Evolutionary conservation across 2,888 invertebrate species (phyloP), one percentile per base, ranked within the genome.

Genomic region (Platynereis dumerilii): DNA sequence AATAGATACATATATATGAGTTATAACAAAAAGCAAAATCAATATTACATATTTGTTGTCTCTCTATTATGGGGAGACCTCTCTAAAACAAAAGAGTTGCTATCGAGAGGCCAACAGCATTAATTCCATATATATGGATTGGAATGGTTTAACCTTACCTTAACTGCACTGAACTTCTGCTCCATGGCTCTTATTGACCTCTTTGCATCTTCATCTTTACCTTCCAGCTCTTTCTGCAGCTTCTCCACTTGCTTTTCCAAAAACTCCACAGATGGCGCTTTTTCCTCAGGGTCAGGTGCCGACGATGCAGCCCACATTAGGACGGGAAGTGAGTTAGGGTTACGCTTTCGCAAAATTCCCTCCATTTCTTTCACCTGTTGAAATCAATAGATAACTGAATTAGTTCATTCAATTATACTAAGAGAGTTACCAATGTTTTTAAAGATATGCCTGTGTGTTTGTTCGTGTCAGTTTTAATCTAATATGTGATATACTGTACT

Each of bases 341-440:
- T 75, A 3, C 83, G 75, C 28, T 78, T 74, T 42, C 76, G 72
- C 15, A 82, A 69, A 3, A 83, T 81, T 54, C 74, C 74, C 64
- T 83, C 83, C 80, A 83, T 80, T 60, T 83, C 83, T 64, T 79
- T 79, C 44, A 83, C 79, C 81, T 81, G 55, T 1, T 24, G 12
- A 44, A 24, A 27, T 7, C 12, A n/a, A n/a, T n/a, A n/a, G 42
- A 42, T 17, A 15, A 42, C 42, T 17, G 17, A 17, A 17, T 15
- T 42, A 42, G 12, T 42, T 42, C 12, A 42, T 15, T 42, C 42
- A 42, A 42, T 17, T 42, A n/a, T n/a, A n/a, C n/a, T n/a, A n/a
- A n/a, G n/a, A n/a, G n/a, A n/a, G n/a, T n/a, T n/a, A n/a, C n/a
- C n/a, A n/a, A n/a, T n/a, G n/a, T n/a, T n/a, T n/a, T n/a, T n/a